Evolutionary conservation across 1,140 invertebrate genomes (phyloP), one percentile per base, ranked within the genome.

Genomic region (Onthophagus taurus): DNA sequence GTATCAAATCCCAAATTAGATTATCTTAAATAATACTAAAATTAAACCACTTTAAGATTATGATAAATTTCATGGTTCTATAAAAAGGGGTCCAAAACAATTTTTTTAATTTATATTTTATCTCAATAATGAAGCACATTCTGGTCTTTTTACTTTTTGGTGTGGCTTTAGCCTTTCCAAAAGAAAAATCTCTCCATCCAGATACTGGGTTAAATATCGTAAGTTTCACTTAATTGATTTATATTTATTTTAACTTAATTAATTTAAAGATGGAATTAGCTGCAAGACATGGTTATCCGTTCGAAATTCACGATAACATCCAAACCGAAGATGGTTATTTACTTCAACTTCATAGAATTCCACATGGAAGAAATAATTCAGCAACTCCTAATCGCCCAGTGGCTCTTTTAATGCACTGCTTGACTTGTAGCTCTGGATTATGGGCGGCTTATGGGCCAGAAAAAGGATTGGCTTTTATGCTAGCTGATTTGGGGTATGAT

Each of bases 301-400:
- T 56, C 8, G 64, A 71, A 51, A 37, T 31, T 5, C 62, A 69
- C 42, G 38, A 50, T 38, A 47, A 57, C 33, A n/a, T 39, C 7
- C 61, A 69, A 1, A 82, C 79, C 0, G 48, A 60, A 17, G 80
- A 81, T 59, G 71, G 71, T 9, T 82, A 79, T 47, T 62, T 81
- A 17, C 51, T 81, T 0, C 59, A 60, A 4, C 23, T 80, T 9
- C 74, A 78, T 45, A 62, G 76, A 23, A 76, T 81, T 51, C 67
- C 65, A 3, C 57, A 61, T 29, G 55, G 51, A 9, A 42, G 48
- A 16, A 21, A 14, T 56, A 37, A n/a, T 7, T 17, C 19, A 16
- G 35, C 12, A 4, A 8, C 11, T 21, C 2, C n/a, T n/a, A 24
- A 21, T 12, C 20, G 13, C 11, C 35, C 35, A 3, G 35, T 37